Base-by-base conservation (phyloP, 2,888 invertebrate genomes). In the Luffia ferchaultella region DNA sequence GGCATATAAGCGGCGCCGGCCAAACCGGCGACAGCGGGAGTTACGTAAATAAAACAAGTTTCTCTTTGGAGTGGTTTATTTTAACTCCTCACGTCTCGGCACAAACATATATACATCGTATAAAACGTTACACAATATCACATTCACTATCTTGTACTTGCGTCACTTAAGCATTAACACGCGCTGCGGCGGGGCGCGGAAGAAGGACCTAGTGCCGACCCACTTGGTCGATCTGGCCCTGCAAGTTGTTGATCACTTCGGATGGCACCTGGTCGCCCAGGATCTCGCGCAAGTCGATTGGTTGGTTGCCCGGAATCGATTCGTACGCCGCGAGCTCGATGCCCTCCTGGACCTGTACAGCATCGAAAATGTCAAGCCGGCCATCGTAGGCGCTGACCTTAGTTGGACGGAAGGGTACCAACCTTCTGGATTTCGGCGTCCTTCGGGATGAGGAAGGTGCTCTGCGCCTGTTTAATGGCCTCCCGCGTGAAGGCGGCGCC, bases 351-450 rank as follows among this genome's bases (percentile, higher is more conserved):
- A 92, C 91, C 89, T 89, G 62, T 45, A 45, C 41, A 30, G 30
- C 30, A 12, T 30, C 3, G 3, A 12, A n/a, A n/a, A n/a, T n/a
- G n/a, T n/a, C n/a, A n/a, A n/a, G n/a, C n/a, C n/a, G n/a, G n/a
- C n/a, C n/a, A n/a, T n/a, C n/a, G n/a, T n/a, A 7, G 5, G 12
- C 30, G 43, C 17, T 30, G 16, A 3, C 41, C 16, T 16, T 9
- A 42, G 16, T 7, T 17, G 40, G 16, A 5, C 3, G n/a, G 15
- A 42, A 3, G 49, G 15, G 45, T 16, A 49, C 49, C 3, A 62
- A 90, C 92, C 74, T 93, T 93, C 75, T 94, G 94, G 57, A 95
- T 95, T 67, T 91, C 89, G 41, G 94, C 94, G 69, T 93, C 93
- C 69, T 91, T 91, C 16, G 95, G 95, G 61, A 94, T 93, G 54